Base-by-base conservation (phyloP, 2,888 invertebrate species). In the Ennomos erosarius region DNA sequence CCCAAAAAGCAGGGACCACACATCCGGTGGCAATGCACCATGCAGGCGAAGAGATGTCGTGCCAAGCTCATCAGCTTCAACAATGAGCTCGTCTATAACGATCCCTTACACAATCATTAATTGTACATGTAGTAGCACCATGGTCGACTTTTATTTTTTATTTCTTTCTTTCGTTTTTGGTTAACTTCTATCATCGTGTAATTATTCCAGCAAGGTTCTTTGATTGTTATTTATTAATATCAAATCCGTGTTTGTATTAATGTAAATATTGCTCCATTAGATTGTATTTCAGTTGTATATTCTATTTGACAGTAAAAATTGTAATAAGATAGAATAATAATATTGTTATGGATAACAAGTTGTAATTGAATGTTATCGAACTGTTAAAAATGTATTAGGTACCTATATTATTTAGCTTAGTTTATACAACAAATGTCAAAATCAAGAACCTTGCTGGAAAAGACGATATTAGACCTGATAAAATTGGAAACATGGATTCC, bases 11-110 rank as follows among this genome's bases (percentile, higher is more conserved):
- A 42, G 34, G 71, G 39, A 0, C 49, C 53, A 2, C 61, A 68
- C 42, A 55, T 69, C 4, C 64, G 59, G 9, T 78, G 80, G 77
- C 59, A 74, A 12, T 79, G 77, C 46, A 75, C 68, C 12, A 65
- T 47, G 9, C 73, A 76, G 54, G 65, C 71, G 4, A 55, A 67
- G 0, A 73, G 75, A 16, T 78, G 78, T 44, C 64, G 62, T 12
- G 74, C 76, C 33, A 72, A 70, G n/a, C 49, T 76, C 10, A 60
- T 69, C 37, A 79, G 78, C 8, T 34, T 71, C n/a, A 59, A 71
- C 0, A 51, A 66, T 5, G 44, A 42, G 10, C 53, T 78, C 11
- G 43, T 78, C 12, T 52, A 49, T 11, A 16, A 26, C 9, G 10
- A 60, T 63, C 73, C 42, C 74, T 78, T 59, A 71, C 58, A 61